Percentiles rank a stretch among this genome's conserved stretches.
phyloP scores from a whole-genome alignment of 2,888 invertebrate genomes.

The Nemapogon koenigi region DNA sequence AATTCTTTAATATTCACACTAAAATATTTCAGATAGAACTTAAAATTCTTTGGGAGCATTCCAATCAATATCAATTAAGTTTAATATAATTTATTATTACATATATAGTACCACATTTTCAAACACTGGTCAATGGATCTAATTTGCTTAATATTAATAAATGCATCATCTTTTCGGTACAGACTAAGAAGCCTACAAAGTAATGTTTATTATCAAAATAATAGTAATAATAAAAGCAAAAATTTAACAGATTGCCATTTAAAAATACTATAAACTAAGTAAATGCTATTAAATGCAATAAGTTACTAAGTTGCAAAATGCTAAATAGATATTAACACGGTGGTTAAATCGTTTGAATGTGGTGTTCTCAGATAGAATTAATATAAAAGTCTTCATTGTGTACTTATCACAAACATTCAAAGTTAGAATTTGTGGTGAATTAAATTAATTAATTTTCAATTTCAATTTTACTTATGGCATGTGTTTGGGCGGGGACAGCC shows the following conservation, averaged over 20 bases:
- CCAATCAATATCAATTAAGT: slow-evolving; percentile 25
- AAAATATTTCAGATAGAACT: slow-evolving; percentile 8
- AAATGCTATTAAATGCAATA: slow-evolving; percentile 45
- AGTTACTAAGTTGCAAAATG: slow-evolving; percentile 43
- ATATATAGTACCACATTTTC: neutral
- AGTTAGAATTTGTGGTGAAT: too few species aligned
- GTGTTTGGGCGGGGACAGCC: slow-evolving; percentile 85
- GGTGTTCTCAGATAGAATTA: too few species aligned
- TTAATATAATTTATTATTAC: slow-evolving; percentile 1
- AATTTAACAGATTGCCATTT: too few species aligned
- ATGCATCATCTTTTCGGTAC: slow-evolving; percentile 28
- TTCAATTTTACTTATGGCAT: too few species aligned
- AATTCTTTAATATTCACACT: slow-evolving; percentile 3
- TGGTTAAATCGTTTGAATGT: too few species aligned
- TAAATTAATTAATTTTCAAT: too few species aligned
- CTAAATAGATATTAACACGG: slow-evolving; percentile 48
- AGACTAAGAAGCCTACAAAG: neutral
- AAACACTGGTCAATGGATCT: neutral
- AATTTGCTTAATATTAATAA: slow-evolving; percentile 29
- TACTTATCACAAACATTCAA: too few species aligned
- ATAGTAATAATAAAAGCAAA: neutral
- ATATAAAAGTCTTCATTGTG: too few species aligned
- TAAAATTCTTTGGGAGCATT: slow-evolving; percentile 46
- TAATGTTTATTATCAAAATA: neutral
- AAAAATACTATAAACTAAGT: too few species aligned